Conservation (phyloP, 1,140 invertebrate genomes). For the Drosophila tropicalis region DNA sequence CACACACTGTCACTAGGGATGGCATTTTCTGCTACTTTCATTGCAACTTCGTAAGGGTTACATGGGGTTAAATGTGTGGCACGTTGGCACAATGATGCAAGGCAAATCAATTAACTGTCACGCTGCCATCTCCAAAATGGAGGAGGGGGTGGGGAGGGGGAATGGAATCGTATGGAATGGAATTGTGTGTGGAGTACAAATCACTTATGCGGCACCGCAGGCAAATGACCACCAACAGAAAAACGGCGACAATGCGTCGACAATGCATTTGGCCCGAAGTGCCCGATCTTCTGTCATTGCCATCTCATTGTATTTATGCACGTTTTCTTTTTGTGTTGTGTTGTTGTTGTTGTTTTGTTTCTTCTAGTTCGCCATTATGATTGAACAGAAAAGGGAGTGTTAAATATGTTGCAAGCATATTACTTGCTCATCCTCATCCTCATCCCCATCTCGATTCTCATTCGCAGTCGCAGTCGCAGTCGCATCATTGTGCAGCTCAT, state of each 20-base stretch:
- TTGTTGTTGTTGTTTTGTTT: not conserved
- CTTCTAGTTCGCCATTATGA: constrained; percentile 23
- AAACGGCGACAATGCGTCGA: constrained; percentile 57
- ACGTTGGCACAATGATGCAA: not conserved
- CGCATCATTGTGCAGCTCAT: not conserved
- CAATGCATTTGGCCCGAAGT: constrained; percentile 23
- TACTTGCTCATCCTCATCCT: constrained; percentile 23
- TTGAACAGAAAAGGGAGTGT: constrained; percentile 66
- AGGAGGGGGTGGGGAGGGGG: too few species aligned
- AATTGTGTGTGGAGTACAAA: constrained; percentile 49
- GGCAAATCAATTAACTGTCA: constrained; percentile 7
- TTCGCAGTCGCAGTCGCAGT: not conserved
- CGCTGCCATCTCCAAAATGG: constrained; percentile 32
- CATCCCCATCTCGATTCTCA: too few species aligned
- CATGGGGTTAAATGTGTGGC: too few species aligned
- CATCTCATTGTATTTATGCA: constrained; percentile 13
- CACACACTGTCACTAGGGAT: constrained; percentile 21
- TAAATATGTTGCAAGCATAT: constrained; percentile 73
- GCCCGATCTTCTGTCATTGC: not conserved
- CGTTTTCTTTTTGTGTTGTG: not conserved
- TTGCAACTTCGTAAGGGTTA: not conserved
- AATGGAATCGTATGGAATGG: too few species aligned
- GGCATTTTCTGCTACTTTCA: constrained; percentile 3
- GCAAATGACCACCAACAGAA: constrained; percentile 79
- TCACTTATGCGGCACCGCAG: constrained; percentile 79